Conservation (phyloP, 2,797 vertebrate genomes). For the Neosalanx taihuensis region DNA sequence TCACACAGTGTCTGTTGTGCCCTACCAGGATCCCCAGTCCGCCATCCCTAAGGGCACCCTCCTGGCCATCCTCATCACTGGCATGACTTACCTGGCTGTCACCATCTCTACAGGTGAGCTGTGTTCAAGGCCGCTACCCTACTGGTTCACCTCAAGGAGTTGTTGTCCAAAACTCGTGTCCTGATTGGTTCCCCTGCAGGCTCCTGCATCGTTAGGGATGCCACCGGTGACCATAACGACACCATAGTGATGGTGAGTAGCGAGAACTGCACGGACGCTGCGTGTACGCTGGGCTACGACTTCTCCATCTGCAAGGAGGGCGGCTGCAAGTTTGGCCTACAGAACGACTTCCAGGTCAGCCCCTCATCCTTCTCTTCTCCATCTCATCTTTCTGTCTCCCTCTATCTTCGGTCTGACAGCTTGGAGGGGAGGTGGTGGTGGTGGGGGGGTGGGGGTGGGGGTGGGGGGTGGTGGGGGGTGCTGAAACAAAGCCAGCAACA, state of each 20-base stretch:
- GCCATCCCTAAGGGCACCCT: conserved; percentile 96
- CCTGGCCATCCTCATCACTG: conserved; percentile 93
- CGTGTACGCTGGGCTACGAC: conserved; percentile 89
- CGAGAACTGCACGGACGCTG: conserved; percentile 87
- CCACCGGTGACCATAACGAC: conserved; percentile 86
- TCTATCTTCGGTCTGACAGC: too few species aligned
- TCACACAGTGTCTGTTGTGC: conserved; percentile 6
- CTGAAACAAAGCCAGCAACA: conserved; percentile 50
- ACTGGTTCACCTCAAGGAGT: background rate
- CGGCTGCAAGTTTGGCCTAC: conserved; percentile 84
- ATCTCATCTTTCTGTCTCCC: background rate
- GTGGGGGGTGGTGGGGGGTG: conserved; percentile 8
- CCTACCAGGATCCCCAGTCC: conserved; percentile 89
- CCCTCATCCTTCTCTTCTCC: background rate
- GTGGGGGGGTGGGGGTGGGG: conserved; percentile 20
- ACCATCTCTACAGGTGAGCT: conserved; percentile 86
- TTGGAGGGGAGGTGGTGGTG: conserved; percentile 6
- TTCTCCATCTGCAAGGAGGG: conserved; percentile 87
- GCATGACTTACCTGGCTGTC: conserved; percentile 85
- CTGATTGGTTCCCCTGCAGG: conserved; percentile 63
- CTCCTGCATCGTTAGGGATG: conserved; percentile 89
- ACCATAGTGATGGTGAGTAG: conserved; percentile 73
- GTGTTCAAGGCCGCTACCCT: background rate
- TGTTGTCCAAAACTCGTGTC: too few species aligned
- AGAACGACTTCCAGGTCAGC: conserved; percentile 86